These are phyloP conservation scores for Hypselothyrea guttata DNA, from an alignment of 2,888 invertebrate species.

Conservation along the genomic window DNA sequence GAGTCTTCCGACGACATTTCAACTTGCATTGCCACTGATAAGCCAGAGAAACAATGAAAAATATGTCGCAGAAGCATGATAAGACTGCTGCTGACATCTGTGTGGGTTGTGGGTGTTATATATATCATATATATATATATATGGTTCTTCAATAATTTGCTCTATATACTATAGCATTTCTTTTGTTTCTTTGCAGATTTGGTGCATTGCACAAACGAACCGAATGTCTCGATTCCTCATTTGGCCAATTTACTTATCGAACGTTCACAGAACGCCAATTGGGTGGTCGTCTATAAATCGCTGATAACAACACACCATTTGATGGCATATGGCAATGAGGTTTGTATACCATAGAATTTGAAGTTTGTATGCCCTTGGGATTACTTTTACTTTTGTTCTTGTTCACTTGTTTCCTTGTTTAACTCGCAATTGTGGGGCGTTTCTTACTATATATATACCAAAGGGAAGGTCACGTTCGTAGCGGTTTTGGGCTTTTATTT, in stretches of 20 bases:
- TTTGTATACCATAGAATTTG: conserved; percentile 83
- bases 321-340: conserved; percentile 99
- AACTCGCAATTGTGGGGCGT: conserved; percentile 30
- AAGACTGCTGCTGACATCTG: conserved; percentile 1
- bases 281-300: conserved; percentile 99
- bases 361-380: too few relatives aligned
- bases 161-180: conserved; percentile 1
- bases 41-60: conserved; percentile 18
- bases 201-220: conserved; percentile 99
- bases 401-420: conserved; percentile 34
- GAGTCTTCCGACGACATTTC: conserved; percentile 4
- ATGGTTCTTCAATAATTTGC: conserved; percentile 1
- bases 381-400: conserved; percentile 38
- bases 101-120: background rate
- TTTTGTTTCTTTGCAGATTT: conserved; percentile 90
- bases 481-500: conserved; percentile 14
- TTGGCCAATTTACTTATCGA: conserved; percentile 99
- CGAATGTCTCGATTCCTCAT: conserved; percentile 99
- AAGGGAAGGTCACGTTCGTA: conserved; percentile 33
- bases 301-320: conserved; percentile 99
- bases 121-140: background rate
- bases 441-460: conserved; percentile 13
- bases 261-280: conserved; percentile 97
- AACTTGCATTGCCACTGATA: conserved; percentile 19
- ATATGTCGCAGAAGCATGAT: conserved; percentile 21